Percentiles rank a stretch among this genome's conserved stretches.
Evolutionary conservation across 37 sponge, comb jelly and placozoan genomes (phyloP).

Genomic region (Amphimedon queenslandica): DNA sequence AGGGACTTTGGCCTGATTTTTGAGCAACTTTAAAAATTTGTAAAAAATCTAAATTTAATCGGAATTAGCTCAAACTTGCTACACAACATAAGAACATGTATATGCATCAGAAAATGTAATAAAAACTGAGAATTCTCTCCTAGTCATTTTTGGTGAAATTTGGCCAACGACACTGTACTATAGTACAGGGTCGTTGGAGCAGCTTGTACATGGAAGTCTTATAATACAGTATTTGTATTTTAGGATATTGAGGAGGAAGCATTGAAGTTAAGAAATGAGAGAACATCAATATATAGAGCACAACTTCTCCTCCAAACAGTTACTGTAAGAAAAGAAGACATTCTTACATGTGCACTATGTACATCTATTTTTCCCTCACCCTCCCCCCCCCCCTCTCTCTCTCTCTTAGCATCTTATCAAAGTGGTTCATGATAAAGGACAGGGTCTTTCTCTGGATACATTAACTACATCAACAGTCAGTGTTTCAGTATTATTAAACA

Average conservation of each 20-base stretch:
- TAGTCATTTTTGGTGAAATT: too few species aligned
- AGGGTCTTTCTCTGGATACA: conserved; percentile 39
- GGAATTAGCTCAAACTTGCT: too few species aligned
- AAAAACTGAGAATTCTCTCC: too few species aligned
- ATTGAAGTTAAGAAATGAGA: conserved; percentile 36
- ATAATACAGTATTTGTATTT: not conserved
- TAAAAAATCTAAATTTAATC: too few species aligned
- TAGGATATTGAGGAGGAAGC: conserved; percentile 70
- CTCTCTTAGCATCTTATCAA: conserved; percentile 45
- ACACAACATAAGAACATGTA: too few species aligned
- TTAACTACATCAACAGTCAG: conserved; percentile 53
- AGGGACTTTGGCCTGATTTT: too few species aligned
- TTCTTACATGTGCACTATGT: too few species aligned
- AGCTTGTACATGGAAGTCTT: not conserved
- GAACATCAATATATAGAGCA: conserved; percentile 32
- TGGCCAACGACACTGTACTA: too few species aligned
- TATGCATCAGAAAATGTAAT: too few species aligned
- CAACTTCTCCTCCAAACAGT: conserved; percentile 39
- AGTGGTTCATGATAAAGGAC: conserved; percentile 36
- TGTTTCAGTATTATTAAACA: not conserved
- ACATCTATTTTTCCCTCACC: not conserved
- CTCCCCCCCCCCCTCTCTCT: not conserved
- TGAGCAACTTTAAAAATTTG: too few species aligned
- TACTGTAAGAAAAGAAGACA: too few species aligned
- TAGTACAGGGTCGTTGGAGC: too few species aligned